These are phyloP conservation scores for Zygothrica quintamaculata DNA, from an alignment of 2,888 invertebrate genomes.

Conservation along the genomic window DNA sequence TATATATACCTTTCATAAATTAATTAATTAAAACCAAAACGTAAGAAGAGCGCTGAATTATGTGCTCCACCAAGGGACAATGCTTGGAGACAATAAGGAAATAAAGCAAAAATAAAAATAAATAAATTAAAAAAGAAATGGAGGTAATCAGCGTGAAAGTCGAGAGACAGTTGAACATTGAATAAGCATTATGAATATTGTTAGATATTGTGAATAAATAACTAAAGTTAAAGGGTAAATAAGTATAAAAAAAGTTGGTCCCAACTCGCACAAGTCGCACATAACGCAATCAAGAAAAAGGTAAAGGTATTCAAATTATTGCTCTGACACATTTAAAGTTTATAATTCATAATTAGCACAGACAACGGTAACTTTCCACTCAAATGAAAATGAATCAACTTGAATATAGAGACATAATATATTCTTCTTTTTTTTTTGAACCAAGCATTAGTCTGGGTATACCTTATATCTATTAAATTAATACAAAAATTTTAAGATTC, in stretches of 20 bases:
- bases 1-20: too few species aligned
- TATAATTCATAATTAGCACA: slow-evolving; percentile 54
- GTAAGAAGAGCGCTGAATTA: slow-evolving; percentile 28
- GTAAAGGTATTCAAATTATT: slow-evolving; percentile 32
- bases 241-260: too few species aligned
- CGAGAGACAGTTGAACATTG: slow-evolving; percentile 66
- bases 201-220: slow-evolving; percentile 50
- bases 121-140: not conserved
- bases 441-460: too few species aligned
- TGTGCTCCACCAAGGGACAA: too few species aligned
- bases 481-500: too few species aligned
- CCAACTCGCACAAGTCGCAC: too few species aligned
- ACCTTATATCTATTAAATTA: too few species aligned
- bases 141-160: slow-evolving; percentile 5
- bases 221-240: not conserved
- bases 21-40: slow-evolving; percentile 70
- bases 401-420: too few species aligned
- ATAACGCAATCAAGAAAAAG: slow-evolving; percentile 14
- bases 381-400: slow-evolving; percentile 14
- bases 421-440: too few species aligned
- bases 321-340: slow-evolving; percentile 31
- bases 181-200: slow-evolving; percentile 67
- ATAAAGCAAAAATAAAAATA: too few species aligned
- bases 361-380: slow-evolving; percentile 1
- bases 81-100: not conserved